Conservation (phyloP, 1,140 invertebrate species). For the Macrosteles quadrilineatus region DNA sequence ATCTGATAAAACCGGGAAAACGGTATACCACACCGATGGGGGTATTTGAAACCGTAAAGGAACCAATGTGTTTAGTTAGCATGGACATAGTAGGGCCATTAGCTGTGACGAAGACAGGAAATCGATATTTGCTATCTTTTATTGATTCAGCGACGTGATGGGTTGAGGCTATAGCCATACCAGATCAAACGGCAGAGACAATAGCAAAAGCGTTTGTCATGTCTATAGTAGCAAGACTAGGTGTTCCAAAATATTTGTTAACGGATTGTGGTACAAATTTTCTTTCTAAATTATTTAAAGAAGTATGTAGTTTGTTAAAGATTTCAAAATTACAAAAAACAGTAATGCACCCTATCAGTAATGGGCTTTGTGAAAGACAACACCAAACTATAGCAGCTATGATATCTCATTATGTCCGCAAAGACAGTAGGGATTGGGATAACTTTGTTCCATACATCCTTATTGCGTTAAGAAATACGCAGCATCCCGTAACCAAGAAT, state of each 20-base stretch:
- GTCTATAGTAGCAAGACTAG: constrained; percentile 41
- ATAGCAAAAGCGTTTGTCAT: constrained; percentile 37
- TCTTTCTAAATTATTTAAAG: constrained; percentile 30
- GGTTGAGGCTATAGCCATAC: constrained; percentile 39
- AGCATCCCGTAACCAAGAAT: neutral
- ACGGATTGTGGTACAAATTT: constrained; percentile 39
- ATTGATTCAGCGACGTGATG: constrained; percentile 44
- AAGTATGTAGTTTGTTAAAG: constrained; percentile 23
- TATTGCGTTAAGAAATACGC: neutral
- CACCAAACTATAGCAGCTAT: neutral
- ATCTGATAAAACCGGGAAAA: neutral
- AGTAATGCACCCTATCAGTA: neutral
- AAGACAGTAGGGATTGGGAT: no score
- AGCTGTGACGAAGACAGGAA: constrained; percentile 35
- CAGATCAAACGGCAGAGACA: constrained; percentile 41
- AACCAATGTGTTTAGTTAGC: neutral
- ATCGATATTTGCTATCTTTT: constrained; percentile 43
- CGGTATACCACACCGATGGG: neutral
- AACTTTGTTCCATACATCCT: neutral
- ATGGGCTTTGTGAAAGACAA: neutral
- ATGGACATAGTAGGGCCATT: constrained; percentile 41
- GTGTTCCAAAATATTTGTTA: constrained; percentile 37
- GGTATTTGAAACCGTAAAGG: neutral
- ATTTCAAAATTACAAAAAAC: constrained; percentile 31
- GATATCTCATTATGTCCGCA: neutral